A percentile compares a stretch with the other conserved stretches of the same genome.
phyloP scores from a whole-genome alignment of 2,113 vertebrate species.

The Nipponia nippon region DNA sequence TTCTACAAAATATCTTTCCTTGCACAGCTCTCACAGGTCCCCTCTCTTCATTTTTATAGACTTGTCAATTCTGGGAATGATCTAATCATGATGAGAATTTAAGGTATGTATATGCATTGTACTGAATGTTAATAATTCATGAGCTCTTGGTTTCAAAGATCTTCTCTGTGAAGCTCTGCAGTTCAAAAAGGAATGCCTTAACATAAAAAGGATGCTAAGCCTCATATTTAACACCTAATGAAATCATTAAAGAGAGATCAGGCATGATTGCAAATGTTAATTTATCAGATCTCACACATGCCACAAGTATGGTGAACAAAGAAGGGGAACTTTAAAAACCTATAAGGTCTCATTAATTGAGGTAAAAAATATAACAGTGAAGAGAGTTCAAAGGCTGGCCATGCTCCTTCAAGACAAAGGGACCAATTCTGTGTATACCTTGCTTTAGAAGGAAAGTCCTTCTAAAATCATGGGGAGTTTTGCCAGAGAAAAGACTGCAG shows the following conservation, averaged over 20 bases:
- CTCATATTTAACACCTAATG: conserved; percentile 54
- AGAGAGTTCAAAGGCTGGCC: neutral
- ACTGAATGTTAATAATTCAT: conserved; percentile 55
- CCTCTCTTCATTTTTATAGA: conserved; percentile 56
- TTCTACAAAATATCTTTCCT: conserved; percentile 50
- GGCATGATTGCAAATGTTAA: conserved; percentile 31
- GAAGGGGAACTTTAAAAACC: neutral
- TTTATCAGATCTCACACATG: conserved; percentile 36
- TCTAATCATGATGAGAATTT: conserved; percentile 38
- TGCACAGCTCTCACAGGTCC: conserved; percentile 16
- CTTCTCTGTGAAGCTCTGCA: neutral
- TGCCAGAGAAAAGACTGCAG: neutral
- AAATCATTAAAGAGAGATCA: conserved; percentile 50
- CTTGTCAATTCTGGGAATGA: conserved; percentile 45
- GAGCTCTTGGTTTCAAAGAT: conserved; percentile 45
- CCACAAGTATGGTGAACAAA: neutral
- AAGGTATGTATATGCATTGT: conserved; percentile 39
- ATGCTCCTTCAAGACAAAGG: neutral
- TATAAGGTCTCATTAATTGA: neutral
- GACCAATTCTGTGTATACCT: neutral
- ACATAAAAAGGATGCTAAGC: conserved; percentile 39
- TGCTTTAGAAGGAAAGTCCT: neutral
- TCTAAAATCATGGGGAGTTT: neutral
- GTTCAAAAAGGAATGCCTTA: conserved; percentile 37
- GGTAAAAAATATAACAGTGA: neutral